These are phyloP conservation scores for Ommatoiulus sabulosus DNA, from an alignment of 2,888 invertebrate genomes.

Conservation along the genomic window DNA sequence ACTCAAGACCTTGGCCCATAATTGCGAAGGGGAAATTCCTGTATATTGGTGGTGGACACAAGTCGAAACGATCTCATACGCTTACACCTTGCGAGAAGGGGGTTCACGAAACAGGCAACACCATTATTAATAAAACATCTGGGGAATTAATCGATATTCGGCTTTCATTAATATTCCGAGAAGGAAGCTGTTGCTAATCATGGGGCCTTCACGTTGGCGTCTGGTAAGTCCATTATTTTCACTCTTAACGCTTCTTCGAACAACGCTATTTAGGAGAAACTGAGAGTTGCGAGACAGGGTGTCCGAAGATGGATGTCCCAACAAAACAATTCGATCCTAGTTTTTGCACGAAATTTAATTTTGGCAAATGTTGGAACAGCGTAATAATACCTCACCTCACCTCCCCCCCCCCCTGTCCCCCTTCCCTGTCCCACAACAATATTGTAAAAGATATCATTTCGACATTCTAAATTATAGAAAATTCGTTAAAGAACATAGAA, in stretches of 20 bases:
- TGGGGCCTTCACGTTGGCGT: slow-evolving; percentile 10
- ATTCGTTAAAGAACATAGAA: too few relatives aligned
- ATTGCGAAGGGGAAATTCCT: slow-evolving; percentile 50
- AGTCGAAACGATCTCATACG: neutral
- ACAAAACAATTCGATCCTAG: too few relatives aligned
- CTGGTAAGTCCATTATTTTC: neutral
- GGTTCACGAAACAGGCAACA: slow-evolving; percentile 3
- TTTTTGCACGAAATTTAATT: too few relatives aligned
- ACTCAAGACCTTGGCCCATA: slow-evolving; percentile 51
- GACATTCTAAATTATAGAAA: too few relatives aligned
- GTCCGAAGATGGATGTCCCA: too few relatives aligned
- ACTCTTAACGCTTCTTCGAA: neutral
- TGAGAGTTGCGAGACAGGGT: too few relatives aligned
- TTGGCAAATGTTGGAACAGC: too few relatives aligned
- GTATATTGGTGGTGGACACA: slow-evolving; percentile 41
- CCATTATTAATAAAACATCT: slow-evolving; percentile 19
- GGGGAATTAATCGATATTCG: neutral
- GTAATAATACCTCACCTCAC: too few relatives aligned
- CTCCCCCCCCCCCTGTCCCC: too few relatives aligned
- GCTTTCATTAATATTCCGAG: neutral
- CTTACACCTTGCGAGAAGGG: slow-evolving; percentile 16
- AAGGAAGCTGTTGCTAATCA: slow-evolving; percentile 19
- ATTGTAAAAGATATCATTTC: too few relatives aligned
- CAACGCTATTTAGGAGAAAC: too few relatives aligned
- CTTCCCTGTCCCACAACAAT: too few relatives aligned